A percentile compares a stretch with the other conserved stretches of the same genome.
These are phyloP conservation scores for Canis aureus DNA, from an alignment of 2,113 vertebrate genomes.

Conservation along the genomic window DNA sequence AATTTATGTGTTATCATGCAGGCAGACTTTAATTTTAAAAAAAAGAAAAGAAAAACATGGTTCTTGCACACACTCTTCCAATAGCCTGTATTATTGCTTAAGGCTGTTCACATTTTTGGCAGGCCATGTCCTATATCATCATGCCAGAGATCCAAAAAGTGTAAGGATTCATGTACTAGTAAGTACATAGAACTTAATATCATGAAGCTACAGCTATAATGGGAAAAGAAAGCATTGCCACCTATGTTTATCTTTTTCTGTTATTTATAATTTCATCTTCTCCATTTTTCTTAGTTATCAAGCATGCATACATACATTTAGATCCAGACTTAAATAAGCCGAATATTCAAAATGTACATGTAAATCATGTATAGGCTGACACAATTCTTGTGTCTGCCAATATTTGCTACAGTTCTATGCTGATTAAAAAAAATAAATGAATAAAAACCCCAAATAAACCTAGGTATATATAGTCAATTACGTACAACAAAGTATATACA, in stretches of 20 bases:
- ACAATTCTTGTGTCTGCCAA: neutral
- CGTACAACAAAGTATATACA: neutral
- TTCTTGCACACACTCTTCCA: neutral
- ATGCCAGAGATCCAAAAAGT: neutral
- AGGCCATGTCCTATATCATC: accelerated
- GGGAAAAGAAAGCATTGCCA: neutral
- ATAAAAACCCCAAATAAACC: neutral
- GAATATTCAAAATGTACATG: neutral
- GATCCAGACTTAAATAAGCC: neutral
- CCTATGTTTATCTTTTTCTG: neutral
- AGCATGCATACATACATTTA: neutral
- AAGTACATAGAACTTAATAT: neutral
- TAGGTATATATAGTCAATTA: neutral
- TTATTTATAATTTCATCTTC: neutral
- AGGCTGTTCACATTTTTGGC: neutral
- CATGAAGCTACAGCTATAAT: neutral
- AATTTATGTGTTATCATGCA: neutral
- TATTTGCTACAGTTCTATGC: neutral
- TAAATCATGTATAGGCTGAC: neutral
- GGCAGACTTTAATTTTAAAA: neutral
- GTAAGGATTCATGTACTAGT: neutral
- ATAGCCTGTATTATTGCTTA: neutral
- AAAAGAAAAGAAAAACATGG: neutral
- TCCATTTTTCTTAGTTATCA: neutral
- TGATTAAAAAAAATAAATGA: neutral